Conservation (phyloP, 2,113 vertebrate species). For the Scomber colias region DNA sequence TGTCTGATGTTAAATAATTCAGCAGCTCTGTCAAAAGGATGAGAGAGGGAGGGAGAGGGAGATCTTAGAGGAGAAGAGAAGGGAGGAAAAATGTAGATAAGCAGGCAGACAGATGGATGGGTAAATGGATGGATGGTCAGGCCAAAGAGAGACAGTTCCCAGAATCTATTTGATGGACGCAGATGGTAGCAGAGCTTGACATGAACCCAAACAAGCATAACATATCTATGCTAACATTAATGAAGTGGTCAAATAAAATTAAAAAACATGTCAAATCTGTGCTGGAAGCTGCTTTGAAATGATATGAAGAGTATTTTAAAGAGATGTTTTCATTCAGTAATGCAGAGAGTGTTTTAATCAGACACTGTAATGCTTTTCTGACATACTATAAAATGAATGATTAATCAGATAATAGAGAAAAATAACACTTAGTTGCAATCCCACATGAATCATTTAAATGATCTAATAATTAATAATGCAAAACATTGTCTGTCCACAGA, state of each 20-base stretch:
- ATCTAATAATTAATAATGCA: too few relatives aligned
- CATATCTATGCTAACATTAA: not conserved
- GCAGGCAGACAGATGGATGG: constrained; percentile 57
- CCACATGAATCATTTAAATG: too few relatives aligned
- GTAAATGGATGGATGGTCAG: constrained; percentile 36
- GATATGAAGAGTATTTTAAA: too few relatives aligned
- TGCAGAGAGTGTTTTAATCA: too few relatives aligned
- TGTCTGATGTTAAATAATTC: constrained; percentile 80
- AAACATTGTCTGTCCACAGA: too few relatives aligned
- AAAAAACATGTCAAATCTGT: too few relatives aligned
- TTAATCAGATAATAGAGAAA: too few relatives aligned
- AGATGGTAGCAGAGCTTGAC: constrained; percentile 28
- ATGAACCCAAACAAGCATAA: constrained; percentile 16
- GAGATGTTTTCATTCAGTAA: too few relatives aligned
- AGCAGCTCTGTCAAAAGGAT: constrained; percentile 64
- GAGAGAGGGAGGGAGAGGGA: constrained; percentile 19
- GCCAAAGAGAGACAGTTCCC: constrained; percentile 40
- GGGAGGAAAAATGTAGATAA: constrained; percentile 45
- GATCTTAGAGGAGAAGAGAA: constrained; percentile 30
- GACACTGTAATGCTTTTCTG: too few relatives aligned
- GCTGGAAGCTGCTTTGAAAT: not conserved
- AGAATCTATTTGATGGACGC: constrained; percentile 40
- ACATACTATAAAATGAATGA: too few relatives aligned
- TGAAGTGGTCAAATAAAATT: not conserved
- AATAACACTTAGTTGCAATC: too few relatives aligned